Base-by-base conservation (phyloP, 2,888 invertebrate species). In the Camponotus fellah region DNA sequence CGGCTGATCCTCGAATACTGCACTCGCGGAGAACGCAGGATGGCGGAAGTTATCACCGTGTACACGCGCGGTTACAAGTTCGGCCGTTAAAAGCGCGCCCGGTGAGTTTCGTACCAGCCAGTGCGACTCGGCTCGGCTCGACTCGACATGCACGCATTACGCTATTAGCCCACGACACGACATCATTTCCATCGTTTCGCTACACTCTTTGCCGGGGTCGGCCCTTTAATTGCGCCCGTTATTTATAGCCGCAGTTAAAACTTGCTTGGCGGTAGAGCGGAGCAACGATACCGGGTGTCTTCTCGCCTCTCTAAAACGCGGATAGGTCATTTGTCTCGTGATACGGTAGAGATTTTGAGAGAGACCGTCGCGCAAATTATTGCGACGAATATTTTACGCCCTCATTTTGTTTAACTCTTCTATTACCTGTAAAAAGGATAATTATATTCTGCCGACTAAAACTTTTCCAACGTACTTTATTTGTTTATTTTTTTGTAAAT, bases 151-250 rank as follows among this genome's bases (percentile, higher is more conserved):
- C 90, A 90, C 90, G 90, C 90, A 90, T 88, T 49, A 80, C 84
- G 89, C 86, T 89, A 88, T 89, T 86, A 83, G 86, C 68, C 80
- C 83, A 84, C 89, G 87, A 88, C 90, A 90, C 85, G 88, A 88
- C 86, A 90, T 83, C 82, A 72, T 82, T 88, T 85, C 87, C 88
- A 69, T 83, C 85, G 69, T 85, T 82, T 82, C 79, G 75, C 83
- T 86, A 82, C 86, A 58, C 80, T 66, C 88, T 83, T 76, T 69
- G 58, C 37, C 46, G 34, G 34, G 32, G 65, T 40, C 34, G 56
- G 76, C 83, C 81, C 89, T 91, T 91, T 92, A 92, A 92, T 93
- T 92, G 89, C 92, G 80, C 87, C 89, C 86, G 90, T 93, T 93
- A 93, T 93, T 93, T 92, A 93, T 91, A 90, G 89, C 91, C 86